These are phyloP conservation scores for Pygoscelis adeliae DNA, from an alignment of 2,113 vertebrate genomes.

Conservation along the genomic window DNA sequence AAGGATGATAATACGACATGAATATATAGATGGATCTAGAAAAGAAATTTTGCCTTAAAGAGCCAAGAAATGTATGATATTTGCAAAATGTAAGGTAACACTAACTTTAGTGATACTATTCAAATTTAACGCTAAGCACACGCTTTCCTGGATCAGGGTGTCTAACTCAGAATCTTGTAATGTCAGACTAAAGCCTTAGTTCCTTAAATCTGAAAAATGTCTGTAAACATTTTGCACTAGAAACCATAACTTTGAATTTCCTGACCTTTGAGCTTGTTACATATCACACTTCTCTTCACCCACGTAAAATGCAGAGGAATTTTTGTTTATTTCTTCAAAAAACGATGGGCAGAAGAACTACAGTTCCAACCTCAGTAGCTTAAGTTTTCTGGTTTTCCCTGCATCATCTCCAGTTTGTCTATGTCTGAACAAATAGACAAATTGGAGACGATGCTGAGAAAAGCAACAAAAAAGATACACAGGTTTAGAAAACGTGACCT, in stretches of 20 bases:
- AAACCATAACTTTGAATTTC: neutral
- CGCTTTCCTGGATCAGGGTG: neutral
- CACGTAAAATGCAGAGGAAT: neutral
- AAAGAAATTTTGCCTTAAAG: neutral
- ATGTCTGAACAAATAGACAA: neutral
- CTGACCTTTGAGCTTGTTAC: neutral
- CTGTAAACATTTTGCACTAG: neutral
- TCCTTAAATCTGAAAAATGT: neutral
- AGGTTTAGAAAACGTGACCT: neutral
- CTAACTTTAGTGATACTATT: neutral
- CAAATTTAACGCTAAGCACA: neutral
- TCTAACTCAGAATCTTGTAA: neutral
- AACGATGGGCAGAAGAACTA: neutral
- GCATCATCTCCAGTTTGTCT: neutral
- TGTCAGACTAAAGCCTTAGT: neutral
- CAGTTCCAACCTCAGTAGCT: neutral
- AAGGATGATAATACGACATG: neutral
- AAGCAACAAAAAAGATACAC: neutral
- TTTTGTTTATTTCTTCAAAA: neutral
- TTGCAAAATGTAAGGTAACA: neutral
- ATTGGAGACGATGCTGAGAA: neutral
- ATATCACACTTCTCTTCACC: neutral
- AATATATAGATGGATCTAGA: neutral
- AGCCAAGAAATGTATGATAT: neutral
- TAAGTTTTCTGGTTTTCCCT: neutral